Base-by-base conservation (phyloP, 2,113 vertebrate genomes). In the Platysternon megacephalum region DNA sequence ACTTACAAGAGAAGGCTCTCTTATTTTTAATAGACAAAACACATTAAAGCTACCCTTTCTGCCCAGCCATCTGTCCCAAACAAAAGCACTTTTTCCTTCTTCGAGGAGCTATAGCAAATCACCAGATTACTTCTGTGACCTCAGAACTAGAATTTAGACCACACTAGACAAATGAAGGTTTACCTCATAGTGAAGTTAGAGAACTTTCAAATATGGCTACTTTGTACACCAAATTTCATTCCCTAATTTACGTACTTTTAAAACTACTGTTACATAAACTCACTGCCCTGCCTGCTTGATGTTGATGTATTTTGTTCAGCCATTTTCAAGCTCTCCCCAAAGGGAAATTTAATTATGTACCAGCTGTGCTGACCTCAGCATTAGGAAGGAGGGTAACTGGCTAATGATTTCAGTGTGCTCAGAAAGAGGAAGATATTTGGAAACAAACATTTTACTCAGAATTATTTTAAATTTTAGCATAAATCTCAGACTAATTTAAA, bases 361-460 rank as follows among this genome's bases (percentile, higher is more conserved):
- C 93, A 94, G 83, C 55, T 96, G 65, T 78, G 48, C 35, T 93
- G 81, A 88, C 48, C 49, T 95, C 84, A 85, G 61, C 87, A 88
- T 0, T 84, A 28, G 52, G n/a, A 84, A 14, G 11, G 52, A 32
- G 26, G 61, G 39, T 48, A 65, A 35, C 29, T 53, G 46, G 22
- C 84, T 46, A 44, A 85, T 82, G 22, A 5, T 93, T 95, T 26
- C 24, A n/a, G 28, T 48, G 44, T 26, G 24, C 49, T 79, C 56
- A 68, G n/a, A 92, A 91, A 81, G 21, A 82, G 26, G 35, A 29
- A 58, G 58, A 48, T 35, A 48, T 48, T 53, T 5, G 61, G 19
- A 19, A 80, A 49, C 44, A 81, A 68, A 46, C 24, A 24, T 78
- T 28, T 46, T 78, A 44, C 5, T 8, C 22, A 78, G 42, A 1